Base-by-base conservation (phyloP, 2,113 vertebrate species). In the Motacilla alba region DNA sequence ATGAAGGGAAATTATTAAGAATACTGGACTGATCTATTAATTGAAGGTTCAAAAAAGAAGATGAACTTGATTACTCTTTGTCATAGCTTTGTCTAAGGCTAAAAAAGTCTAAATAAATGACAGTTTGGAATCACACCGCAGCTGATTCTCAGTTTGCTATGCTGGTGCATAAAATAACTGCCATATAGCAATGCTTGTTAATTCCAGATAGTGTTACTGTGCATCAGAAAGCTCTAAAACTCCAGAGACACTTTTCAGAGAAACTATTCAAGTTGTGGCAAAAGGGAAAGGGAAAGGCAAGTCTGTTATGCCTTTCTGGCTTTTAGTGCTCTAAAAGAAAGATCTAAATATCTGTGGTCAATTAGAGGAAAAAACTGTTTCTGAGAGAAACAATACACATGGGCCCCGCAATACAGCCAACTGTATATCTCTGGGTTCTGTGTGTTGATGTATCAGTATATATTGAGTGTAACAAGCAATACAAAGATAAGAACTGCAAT, bases 21-120 rank as follows among this genome's bases (percentile, higher is more conserved):
- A 90, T 50, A 81, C 74, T 93, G 78, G 94, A 85, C 91, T 91
- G 90, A 98, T 96, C 86, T 92, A 90, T 95, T 97, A 94, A 95
- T 35, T 95, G 60, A 93, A 92, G 80, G 96, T 84, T 97, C 77
- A 69, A 47, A 55, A 70, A 72, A 83, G 52, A 94, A 92, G 72
- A 94, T 83, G 64, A 96, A 91, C 24, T 62, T 91, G 77, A 95
- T 95, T 94, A 96, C 47, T 89, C 78, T 88, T 91, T 90, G 70
- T 96, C 84, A 95, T 86, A 88, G 60, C n/a, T 95, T 92, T 93
- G 86, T 75, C 86, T 79, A 96, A 90, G 27, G 64, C 76, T 83
- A 85, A 91, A 95, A 59, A 91, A 27, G 35, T 27, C 68, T 82
- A 96, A 94, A 94, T 83, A 96, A 90, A 80, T 15, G 6, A 66